Percentiles rank a stretch among this genome's conserved stretches.
These are phyloP conservation scores for Hirtodrosophila histrioides DNA, from an alignment of 2,888 invertebrate genomes.

Conservation along the genomic window DNA sequence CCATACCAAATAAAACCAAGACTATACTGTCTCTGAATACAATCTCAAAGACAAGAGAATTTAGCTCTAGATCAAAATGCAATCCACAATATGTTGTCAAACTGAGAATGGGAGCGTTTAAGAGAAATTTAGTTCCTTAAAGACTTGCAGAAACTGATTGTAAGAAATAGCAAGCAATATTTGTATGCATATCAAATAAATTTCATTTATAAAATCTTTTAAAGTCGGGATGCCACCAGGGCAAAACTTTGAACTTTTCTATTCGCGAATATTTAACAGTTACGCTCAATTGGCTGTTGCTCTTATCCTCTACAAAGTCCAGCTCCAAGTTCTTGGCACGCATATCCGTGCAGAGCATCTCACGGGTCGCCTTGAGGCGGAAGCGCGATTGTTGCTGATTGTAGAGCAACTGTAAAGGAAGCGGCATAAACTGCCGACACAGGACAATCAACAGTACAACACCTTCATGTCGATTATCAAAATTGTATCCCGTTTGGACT, in stretches of 20 bases:
- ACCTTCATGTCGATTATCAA: conserved; percentile 85
- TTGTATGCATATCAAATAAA: neutral
- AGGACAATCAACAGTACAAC: conserved; percentile 85
- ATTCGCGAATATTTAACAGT: conserved; percentile 86
- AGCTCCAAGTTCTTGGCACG: conserved; percentile 85
- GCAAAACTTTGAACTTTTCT: conserved; percentile 85
- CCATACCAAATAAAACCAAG: too few species aligned
- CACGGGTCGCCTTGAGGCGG: conserved; percentile 70
- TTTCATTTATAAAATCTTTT: conserved; percentile 65
- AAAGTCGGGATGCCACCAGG: conserved; percentile 89
- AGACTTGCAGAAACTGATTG: too few species aligned
- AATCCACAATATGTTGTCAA: too few species aligned
- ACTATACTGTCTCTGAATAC: too few species aligned
- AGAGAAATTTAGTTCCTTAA: too few species aligned
- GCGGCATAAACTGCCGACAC: conserved; percentile 75
- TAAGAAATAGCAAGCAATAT: neutral
- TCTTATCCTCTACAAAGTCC: conserved; percentile 85
- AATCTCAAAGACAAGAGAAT: too few species aligned
- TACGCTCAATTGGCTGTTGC: conserved; percentile 57
- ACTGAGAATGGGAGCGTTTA: too few species aligned
- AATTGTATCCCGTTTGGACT: neutral
- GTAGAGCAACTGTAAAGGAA: conserved; percentile 71
- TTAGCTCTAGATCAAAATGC: too few species aligned
- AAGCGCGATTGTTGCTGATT: conserved; percentile 59
- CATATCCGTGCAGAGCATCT: conserved; percentile 85